phyloP scores from a whole-genome alignment of 2,888 invertebrate genomes.

The Pharmacophagus antenor region DNA sequence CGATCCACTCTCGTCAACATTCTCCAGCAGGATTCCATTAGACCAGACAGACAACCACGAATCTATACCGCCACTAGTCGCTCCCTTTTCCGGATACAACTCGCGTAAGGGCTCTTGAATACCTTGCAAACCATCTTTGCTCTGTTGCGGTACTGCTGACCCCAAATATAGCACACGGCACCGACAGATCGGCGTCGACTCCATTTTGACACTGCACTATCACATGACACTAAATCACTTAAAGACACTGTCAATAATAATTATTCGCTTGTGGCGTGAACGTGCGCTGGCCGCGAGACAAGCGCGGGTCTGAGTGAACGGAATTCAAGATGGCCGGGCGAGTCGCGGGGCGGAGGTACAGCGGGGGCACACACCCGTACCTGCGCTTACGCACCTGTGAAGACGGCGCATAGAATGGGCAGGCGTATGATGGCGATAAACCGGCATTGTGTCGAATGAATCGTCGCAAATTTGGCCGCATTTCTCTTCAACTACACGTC shows the following conservation, averaged over 20 bases:
- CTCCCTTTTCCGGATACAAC: conserved; percentile 96
- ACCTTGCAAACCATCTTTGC: conserved; percentile 98
- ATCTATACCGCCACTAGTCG: conserved; percentile 93
- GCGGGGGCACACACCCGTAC: conserved; percentile 40
- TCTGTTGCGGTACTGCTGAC: conserved; percentile 97
- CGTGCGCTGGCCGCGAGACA: conserved; percentile 70
- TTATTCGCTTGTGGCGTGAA: conserved; percentile 44
- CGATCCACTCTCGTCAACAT: conserved; percentile 96
- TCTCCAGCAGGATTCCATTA: conserved; percentile 96
- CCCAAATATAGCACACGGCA: conserved; percentile 98
- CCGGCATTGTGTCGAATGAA: conserved; percentile 76
- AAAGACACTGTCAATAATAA: conserved; percentile 52
- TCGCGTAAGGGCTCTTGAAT: conserved; percentile 98
- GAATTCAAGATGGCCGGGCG: conserved; percentile 75
- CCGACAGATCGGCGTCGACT: conserved; percentile 96
- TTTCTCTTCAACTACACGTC: conserved; percentile 64
- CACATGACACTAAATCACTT: conserved; percentile 72
- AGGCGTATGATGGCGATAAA: conserved; percentile 63
- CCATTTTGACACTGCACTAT: conserved; percentile 78
- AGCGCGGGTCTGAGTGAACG: conserved; percentile 77
- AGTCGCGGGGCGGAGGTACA: conserved; percentile 37
- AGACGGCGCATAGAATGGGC: conserved; percentile 46
- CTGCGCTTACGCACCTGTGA: conserved; percentile 75
- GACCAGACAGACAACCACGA: conserved; percentile 99
- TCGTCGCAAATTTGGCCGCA: conserved; percentile 76